A percentile compares a stretch with the other conserved stretches of the same genome.
Conservation (phyloP, 2,888 invertebrate species). For the Heliconius hortense region DNA sequence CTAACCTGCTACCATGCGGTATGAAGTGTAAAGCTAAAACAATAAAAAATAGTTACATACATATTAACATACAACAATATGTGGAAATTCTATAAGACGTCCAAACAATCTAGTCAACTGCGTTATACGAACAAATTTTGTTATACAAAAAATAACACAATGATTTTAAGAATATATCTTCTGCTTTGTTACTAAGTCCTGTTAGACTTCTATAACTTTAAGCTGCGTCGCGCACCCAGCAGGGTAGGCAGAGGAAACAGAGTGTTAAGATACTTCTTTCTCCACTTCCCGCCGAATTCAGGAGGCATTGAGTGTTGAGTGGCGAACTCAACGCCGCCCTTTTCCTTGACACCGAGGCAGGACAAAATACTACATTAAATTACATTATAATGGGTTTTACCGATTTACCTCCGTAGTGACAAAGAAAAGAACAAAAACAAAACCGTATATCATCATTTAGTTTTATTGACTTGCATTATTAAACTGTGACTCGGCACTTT, state of each 20-base stretch:
- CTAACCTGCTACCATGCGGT: too few species aligned
- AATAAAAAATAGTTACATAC: too few species aligned
- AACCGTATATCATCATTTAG: neutral
- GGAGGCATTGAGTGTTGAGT: neutral
- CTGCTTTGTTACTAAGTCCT: too few species aligned
- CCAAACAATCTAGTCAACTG: too few species aligned
- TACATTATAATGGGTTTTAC: neutral
- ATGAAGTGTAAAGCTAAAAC: too few species aligned
- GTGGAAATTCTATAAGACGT: too few species aligned
- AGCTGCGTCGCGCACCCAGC: neutral
- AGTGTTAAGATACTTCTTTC: too few species aligned
- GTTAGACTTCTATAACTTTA: neutral
- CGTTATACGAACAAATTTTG: too few species aligned
- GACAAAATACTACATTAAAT: neutral
- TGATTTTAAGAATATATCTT: neutral
- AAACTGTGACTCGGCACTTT: neutral
- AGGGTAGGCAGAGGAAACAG: too few species aligned
- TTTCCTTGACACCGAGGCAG: neutral
- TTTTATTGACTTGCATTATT: constrained; percentile 8
- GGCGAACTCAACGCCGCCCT: neutral
- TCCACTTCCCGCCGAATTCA: too few species aligned
- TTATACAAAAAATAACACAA: too few species aligned
- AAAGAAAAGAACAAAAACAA: neutral
- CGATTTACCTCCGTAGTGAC: neutral
- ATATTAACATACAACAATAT: too few species aligned